A percentile compares a stretch with the other conserved stretches of the same genome.
Evolutionary conservation across 2,113 vertebrate species (phyloP).

Genomic region (Marcusenius ussheri): DNA sequence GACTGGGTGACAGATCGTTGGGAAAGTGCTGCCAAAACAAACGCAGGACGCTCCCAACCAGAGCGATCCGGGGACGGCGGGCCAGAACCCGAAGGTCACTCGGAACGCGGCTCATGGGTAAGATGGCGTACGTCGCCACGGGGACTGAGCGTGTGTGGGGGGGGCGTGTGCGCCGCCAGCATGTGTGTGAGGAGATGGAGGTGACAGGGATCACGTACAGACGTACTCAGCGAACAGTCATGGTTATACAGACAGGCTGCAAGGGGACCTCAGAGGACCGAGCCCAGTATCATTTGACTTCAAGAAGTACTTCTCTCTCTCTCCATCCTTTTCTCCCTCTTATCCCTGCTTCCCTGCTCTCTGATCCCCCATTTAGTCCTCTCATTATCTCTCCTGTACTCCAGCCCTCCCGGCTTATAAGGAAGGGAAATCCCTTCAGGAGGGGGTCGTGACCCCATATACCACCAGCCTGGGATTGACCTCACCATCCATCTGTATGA

Average conservation of each 20-base stretch:
- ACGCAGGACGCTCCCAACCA: neutral
- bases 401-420: neutral
- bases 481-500: slow-evolving; percentile 96
- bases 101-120: neutral
- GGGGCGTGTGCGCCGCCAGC: neutral
- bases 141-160: neutral
- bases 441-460: neutral
- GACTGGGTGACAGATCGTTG: neutral
- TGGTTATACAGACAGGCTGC: neutral
- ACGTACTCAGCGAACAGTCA: neutral
- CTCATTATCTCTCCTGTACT: neutral
- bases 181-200: neutral
- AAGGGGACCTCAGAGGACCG: neutral
- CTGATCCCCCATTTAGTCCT: neutral
- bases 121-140: neutral
- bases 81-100: neutral
- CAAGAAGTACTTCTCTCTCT: neutral
- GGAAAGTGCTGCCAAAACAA: neutral
- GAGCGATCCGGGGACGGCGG: neutral
- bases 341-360: neutral
- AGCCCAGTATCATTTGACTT: neutral
- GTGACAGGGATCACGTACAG: too few species aligned
- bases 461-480: neutral
- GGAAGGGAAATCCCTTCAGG: neutral
- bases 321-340: neutral